Conservation (phyloP, 2,888 invertebrate genomes). For the Agrilus cyanescens region DNA sequence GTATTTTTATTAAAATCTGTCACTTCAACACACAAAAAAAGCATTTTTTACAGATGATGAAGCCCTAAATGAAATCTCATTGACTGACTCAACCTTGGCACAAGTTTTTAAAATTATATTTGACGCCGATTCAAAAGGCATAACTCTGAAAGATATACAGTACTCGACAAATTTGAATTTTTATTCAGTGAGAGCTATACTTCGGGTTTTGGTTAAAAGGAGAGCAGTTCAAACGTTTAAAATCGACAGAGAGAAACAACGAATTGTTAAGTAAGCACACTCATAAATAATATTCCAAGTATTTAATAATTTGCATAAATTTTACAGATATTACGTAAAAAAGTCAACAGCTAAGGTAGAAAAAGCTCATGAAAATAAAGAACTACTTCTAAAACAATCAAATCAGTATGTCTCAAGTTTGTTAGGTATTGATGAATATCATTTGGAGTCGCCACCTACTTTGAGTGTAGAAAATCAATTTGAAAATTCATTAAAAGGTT, state of each 20-base stretch:
- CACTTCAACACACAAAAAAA: not conserved
- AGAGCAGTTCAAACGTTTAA: conserved; percentile 19
- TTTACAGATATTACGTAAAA: too few relatives aligned
- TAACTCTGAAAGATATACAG: conserved; percentile 19
- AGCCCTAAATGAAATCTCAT: conserved; percentile 13
- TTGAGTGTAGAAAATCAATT: not conserved
- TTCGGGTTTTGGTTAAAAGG: conserved; percentile 19
- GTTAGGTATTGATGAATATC: conserved; percentile 7
- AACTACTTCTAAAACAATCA: conserved; percentile 5
- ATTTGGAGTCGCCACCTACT: not conserved
- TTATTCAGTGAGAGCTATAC: conserved; percentile 19
- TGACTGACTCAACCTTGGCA: conserved; percentile 26
- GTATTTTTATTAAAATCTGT: conserved; percentile 8
- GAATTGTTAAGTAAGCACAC: conserved; percentile 22
- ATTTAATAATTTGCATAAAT: not conserved
- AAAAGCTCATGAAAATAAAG: conserved; percentile 1
- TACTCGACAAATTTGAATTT: conserved; percentile 20
- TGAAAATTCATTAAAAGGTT: not conserved
- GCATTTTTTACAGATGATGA: conserved; percentile 15
- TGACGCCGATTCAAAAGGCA: conserved; percentile 21
- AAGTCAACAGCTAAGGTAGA: not conserved
- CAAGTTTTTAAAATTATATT: conserved; percentile 23
- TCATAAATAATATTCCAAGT: conserved; percentile 12
- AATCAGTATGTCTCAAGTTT: conserved; percentile 6
- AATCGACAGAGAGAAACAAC: conserved; percentile 24